These are phyloP conservation scores for Peromyscus melanophrys DNA, from an alignment of 2,797 vertebrate species.

Conservation along the genomic window DNA sequence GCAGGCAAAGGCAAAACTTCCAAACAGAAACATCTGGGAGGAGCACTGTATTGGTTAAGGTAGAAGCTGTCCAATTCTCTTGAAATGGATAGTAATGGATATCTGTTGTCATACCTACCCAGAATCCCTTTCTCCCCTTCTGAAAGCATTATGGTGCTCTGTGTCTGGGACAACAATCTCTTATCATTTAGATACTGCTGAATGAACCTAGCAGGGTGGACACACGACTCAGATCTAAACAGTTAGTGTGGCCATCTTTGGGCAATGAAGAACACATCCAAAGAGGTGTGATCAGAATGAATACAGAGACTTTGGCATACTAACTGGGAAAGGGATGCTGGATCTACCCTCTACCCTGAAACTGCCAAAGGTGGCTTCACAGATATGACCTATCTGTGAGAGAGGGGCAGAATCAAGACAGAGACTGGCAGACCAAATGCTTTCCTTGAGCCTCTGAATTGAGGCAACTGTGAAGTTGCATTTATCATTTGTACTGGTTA, in stretches of 20 bases:
- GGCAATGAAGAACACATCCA: not conserved
- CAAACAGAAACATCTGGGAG: not conserved
- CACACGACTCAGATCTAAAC: not conserved
- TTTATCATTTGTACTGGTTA: not conserved
- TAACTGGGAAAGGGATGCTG: not conserved
- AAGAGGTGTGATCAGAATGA: not conserved
- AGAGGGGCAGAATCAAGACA: conserved; percentile 8
- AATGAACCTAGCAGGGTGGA: not conserved
- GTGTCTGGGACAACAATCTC: not conserved
- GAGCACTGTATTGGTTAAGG: not conserved
- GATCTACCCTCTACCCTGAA: not conserved
- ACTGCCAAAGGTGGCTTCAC: not conserved
- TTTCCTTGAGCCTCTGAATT: not conserved
- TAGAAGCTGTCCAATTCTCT: not conserved
- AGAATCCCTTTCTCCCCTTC: not conserved
- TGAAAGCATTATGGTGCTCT: not conserved
- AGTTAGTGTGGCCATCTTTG: not conserved
- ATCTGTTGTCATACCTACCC: not conserved
- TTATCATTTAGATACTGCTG: not conserved
- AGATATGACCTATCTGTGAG: not conserved
- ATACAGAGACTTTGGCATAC: not conserved
- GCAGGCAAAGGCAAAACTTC: not conserved
- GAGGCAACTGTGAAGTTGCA: not conserved
- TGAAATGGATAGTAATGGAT: not conserved
- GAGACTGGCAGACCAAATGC: not conserved